Conservation (phyloP, 1,140 invertebrate species). For the Cyclargus thomasi region DNA sequence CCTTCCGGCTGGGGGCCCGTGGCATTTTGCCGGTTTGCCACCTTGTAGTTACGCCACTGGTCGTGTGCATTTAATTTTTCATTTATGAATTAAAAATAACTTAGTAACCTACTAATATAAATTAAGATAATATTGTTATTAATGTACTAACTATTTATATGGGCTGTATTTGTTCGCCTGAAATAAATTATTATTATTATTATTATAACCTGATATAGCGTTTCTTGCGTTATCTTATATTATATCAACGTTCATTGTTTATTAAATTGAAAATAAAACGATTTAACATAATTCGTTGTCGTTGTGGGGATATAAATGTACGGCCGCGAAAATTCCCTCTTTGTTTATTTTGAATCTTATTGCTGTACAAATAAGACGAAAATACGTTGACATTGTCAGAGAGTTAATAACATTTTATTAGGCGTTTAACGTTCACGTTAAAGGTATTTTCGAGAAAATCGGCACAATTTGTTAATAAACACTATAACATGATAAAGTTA, state of each 20-base stretch:
- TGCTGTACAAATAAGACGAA: neutral
- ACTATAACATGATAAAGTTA: neutral
- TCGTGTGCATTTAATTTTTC: too few species aligned
- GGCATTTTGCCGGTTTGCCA: too few species aligned
- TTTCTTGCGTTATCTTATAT: neutral
- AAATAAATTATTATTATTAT: too few species aligned
- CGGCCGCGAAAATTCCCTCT: neutral
- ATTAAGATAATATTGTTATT: too few species aligned
- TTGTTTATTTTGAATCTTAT: neutral
- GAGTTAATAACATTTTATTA: conserved; percentile 4
- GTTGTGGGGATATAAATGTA: neutral
- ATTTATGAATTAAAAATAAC: too few species aligned
- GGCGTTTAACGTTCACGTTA: neutral
- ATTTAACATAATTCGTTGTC: neutral
- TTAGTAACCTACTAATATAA: too few species aligned
- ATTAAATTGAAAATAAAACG: neutral
- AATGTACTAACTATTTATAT: too few species aligned
- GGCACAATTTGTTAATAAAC: conserved; percentile 4
- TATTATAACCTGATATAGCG: too few species aligned
- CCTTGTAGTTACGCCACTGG: too few species aligned
- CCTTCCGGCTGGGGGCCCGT: too few species aligned
- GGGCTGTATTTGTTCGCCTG: too few species aligned
- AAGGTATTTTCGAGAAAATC: neutral
- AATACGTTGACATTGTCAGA: neutral
- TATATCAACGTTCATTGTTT: neutral